Conservation (phyloP, 2,888 invertebrate species). For the Torymus texanus region DNA sequence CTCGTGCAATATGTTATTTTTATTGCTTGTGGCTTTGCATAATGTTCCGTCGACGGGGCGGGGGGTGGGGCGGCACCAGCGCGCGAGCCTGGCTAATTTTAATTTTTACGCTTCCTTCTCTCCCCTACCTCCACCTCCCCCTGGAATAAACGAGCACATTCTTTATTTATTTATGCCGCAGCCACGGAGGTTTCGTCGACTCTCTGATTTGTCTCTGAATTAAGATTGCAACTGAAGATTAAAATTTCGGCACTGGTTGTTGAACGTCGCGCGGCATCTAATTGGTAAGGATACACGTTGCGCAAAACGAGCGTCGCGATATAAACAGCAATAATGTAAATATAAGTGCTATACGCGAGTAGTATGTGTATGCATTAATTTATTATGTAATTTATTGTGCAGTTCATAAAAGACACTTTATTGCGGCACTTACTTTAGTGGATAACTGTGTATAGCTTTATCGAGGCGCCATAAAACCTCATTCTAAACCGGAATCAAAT, state of each 20-base stretch:
- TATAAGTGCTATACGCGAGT: too few relatives aligned
- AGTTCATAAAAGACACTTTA: too few relatives aligned
- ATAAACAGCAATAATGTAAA: too few relatives aligned
- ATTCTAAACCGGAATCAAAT: too few relatives aligned
- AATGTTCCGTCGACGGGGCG: slow-evolving; percentile 67
- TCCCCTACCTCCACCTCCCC: neutral
- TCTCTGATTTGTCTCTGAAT: slow-evolving; percentile 39
- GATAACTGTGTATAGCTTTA: neutral
- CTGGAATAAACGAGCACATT: slow-evolving; percentile 29
- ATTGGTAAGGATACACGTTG: too few relatives aligned
- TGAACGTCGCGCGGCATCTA: too few relatives aligned
- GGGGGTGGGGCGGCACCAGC: slow-evolving; percentile 55
- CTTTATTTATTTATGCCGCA: slow-evolving; percentile 51
- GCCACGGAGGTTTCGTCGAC: neutral
- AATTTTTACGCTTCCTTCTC: slow-evolving; percentile 71
- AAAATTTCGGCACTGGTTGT: too few relatives aligned
- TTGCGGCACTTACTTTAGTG: too few relatives aligned
- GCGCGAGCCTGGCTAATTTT: slow-evolving; percentile 70
- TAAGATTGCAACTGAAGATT: neutral
- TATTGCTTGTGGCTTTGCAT: slow-evolving; percentile 75
- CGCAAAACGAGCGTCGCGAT: too few relatives aligned
- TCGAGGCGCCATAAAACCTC: too few relatives aligned
- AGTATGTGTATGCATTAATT: too few relatives aligned
- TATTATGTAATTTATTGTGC: too few relatives aligned
- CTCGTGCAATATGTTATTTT: slow-evolving; percentile 75